These are phyloP conservation scores for Mormyrus lacerda DNA, from an alignment of 2,113 vertebrate species.

Conservation along the genomic window DNA sequence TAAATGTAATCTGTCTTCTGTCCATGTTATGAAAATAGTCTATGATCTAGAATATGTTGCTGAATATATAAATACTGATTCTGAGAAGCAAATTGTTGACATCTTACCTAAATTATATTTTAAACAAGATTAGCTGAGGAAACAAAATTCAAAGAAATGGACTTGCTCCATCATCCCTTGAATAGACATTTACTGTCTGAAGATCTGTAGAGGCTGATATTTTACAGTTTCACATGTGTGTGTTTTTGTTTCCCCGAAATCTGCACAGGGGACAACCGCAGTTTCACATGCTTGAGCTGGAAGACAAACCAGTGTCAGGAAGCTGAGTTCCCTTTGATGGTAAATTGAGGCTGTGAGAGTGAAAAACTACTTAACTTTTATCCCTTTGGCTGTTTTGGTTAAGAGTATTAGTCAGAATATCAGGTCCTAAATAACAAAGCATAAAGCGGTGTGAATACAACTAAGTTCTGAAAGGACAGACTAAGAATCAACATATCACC, in stretches of 20 bases:
- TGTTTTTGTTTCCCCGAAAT: conserved; percentile 25
- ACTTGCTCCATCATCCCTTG: background rate
- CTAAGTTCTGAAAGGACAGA: background rate
- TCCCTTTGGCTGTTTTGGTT: background rate
- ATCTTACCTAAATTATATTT: background rate
- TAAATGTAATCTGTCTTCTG: background rate
- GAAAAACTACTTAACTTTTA: background rate
- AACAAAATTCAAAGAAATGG: conserved; percentile 6
- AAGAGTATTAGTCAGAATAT: background rate
- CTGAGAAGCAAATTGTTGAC: background rate
- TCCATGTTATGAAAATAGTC: background rate
- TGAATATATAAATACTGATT: background rate
- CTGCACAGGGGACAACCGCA: conserved; percentile 14
- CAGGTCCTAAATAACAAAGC: background rate
- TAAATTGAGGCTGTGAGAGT: conserved; percentile 2
- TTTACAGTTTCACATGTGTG: conserved; percentile 13
- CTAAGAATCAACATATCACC: background rate
- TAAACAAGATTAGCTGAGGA: background rate
- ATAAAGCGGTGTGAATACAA: background rate
- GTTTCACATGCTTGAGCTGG: conserved; percentile 21
- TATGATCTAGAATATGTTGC: background rate
- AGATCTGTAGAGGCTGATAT: conserved; percentile 6
- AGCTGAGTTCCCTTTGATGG: conserved; percentile 16
- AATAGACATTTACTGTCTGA: background rate
- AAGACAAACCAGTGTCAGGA: conserved; percentile 19